A percentile compares a stretch with the other conserved stretches of the same genome.
Evolutionary conservation across 2,888 invertebrate genomes (phyloP).

Genomic region (Tricholauxania praeusta): DNA sequence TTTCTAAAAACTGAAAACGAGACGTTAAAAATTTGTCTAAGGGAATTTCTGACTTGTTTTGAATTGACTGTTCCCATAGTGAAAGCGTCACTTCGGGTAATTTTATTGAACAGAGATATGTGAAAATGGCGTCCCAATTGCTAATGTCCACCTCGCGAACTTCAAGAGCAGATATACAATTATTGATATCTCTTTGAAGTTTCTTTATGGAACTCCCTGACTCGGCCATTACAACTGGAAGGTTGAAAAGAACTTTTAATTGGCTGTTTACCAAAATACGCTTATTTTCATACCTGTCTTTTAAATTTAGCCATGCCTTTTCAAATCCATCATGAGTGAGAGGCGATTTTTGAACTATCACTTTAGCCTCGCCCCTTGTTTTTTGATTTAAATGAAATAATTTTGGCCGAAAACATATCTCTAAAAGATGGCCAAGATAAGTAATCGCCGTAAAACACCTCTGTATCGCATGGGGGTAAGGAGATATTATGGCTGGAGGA

Average conservation of each 20-base stretch:
- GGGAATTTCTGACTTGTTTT: slow-evolving; percentile 2
- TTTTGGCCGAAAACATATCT: slow-evolving; percentile 18
- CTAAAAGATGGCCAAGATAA: slow-evolving; percentile 29
- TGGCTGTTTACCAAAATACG: slow-evolving; percentile 17
- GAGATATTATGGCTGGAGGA: too few species aligned
- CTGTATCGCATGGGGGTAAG: slow-evolving; percentile 14
- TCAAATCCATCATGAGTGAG: slow-evolving; percentile 23
- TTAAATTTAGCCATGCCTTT: not conserved
- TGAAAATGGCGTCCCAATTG: slow-evolving; percentile 14
- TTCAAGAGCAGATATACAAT: slow-evolving; percentile 31
- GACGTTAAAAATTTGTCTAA: not conserved
- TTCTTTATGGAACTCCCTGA: not conserved
- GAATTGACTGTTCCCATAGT: slow-evolving; percentile 23
- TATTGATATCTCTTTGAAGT: slow-evolving; percentile 32
- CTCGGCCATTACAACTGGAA: slow-evolving; percentile 23
- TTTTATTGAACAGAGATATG: not conserved
- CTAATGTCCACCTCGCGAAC: slow-evolving; percentile 25
- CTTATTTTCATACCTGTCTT: not conserved
- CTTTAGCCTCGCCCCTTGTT: not conserved
- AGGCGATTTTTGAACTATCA: slow-evolving; percentile 5
- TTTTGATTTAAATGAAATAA: slow-evolving; percentile 11
- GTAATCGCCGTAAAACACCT: slow-evolving; percentile 14
- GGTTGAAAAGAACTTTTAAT: slow-evolving; percentile 30
- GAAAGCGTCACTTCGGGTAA: slow-evolving; percentile 15
- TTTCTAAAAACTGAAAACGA: slow-evolving; percentile 3